Conservation (phyloP, 2,113 vertebrate species). For the Spermophilus dauricus region DNA sequence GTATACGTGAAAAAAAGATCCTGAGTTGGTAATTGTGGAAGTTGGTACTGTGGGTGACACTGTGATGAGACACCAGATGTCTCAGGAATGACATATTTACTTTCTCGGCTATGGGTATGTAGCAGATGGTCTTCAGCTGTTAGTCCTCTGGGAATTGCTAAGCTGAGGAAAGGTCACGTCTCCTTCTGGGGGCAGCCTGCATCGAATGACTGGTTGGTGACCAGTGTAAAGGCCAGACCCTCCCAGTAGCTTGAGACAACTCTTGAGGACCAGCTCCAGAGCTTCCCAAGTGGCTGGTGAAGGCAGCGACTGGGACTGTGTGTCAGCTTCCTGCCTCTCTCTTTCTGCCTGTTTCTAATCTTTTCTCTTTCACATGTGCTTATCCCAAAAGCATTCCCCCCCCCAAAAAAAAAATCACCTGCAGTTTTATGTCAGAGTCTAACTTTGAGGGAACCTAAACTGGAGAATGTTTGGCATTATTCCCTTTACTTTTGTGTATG, state of each 20-base stretch:
- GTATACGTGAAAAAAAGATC: neutral
- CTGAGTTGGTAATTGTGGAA: neutral
- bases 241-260: neutral
- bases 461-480: neutral
- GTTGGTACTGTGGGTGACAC: neutral
- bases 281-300: neutral
- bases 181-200: neutral
- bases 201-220: neutral
- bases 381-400: neutral
- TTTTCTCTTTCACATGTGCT: neutral
- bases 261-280: neutral
- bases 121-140: neutral
- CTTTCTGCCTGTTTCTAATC: neutral
- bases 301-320: neutral
- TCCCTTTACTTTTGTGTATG: neutral
- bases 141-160: neutral
- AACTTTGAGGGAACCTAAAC: neutral
- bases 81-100: neutral
- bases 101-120: neutral
- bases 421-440: neutral
- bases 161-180: neutral
- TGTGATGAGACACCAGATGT: neutral
- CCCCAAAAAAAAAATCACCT: neutral
- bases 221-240: neutral
- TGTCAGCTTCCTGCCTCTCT: neutral